Evolutionary conservation across 2,888 invertebrate genomes (phyloP).

Genomic region (Philopedon plagiatum): DNA sequence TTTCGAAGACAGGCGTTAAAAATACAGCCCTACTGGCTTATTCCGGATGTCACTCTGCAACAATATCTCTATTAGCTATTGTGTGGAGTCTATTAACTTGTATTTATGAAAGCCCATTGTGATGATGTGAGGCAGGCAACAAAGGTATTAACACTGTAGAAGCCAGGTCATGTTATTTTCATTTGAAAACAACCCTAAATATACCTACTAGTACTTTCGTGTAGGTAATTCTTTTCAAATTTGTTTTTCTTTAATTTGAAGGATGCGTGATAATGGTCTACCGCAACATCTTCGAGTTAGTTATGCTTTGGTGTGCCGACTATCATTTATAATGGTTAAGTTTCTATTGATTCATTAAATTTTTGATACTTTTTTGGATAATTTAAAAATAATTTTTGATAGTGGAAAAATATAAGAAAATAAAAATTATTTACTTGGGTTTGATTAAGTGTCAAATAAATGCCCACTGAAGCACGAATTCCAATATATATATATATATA

Average conservation of each 20-base stretch:
- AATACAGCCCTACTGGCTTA: slow-evolving; percentile 47
- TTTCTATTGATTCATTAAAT: neutral
- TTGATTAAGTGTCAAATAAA: too few relatives aligned
- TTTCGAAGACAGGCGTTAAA: slow-evolving; percentile 50
- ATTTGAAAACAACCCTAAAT: slow-evolving; percentile 27
- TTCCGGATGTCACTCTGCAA: slow-evolving; percentile 61
- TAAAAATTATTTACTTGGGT: too few relatives aligned
- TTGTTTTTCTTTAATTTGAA: slow-evolving; percentile 48
- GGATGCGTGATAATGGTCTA: slow-evolving; percentile 14
- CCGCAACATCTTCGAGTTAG: neutral
- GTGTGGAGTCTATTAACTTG: slow-evolving; percentile 67
- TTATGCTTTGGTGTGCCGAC: neutral
- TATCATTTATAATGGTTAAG: neutral
- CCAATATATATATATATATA: too few relatives aligned
- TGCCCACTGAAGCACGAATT: too few relatives aligned
- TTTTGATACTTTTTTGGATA: neutral
- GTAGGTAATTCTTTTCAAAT: slow-evolving; percentile 38
- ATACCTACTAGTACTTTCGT: slow-evolving; percentile 29
- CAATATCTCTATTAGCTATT: slow-evolving; percentile 68
- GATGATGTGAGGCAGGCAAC: slow-evolving; percentile 31
- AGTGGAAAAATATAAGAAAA: too few relatives aligned
- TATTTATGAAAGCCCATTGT: slow-evolving; percentile 61
- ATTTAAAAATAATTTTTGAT: neutral
- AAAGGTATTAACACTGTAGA: slow-evolving; percentile 47
- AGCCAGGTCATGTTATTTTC: slow-evolving; percentile 44